Conservation (phyloP, 2,888 invertebrate species). For the Lochmaea capreae region DNA sequence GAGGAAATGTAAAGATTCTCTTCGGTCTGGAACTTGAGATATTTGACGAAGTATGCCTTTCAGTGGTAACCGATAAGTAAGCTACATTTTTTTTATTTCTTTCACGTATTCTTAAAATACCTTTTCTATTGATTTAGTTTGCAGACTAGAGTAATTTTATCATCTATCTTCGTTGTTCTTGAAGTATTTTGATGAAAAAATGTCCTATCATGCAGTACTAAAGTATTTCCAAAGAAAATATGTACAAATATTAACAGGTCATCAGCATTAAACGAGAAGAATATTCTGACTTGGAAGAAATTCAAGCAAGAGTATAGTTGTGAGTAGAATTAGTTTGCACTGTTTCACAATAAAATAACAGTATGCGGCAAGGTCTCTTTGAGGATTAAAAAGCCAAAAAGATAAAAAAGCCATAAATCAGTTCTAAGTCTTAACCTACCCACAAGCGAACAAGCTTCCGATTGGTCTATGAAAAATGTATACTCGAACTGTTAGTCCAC, state of each 20-base stretch:
- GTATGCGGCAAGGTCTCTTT: too few relatives aligned
- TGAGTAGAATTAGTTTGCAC: too few relatives aligned
- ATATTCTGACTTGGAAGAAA: too few relatives aligned
- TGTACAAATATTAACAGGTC: not conserved
- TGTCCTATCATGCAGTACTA: not conserved
- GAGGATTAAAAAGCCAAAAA: too few relatives aligned
- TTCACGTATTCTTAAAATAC: not conserved
- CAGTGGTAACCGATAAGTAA: not conserved
- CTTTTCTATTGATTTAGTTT: slow-evolving; percentile 2
- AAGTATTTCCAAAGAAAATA: not conserved
- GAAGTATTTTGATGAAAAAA: not conserved
- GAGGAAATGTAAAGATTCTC: not conserved
- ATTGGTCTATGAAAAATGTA: too few relatives aligned
- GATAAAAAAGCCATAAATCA: too few relatives aligned
- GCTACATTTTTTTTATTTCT: not conserved
- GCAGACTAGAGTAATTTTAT: not conserved
- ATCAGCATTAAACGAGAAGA: too few relatives aligned
- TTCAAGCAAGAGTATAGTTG: too few relatives aligned
- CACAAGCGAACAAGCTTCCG: too few relatives aligned
- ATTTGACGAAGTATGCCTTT: slow-evolving; percentile 3
- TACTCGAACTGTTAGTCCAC: too few relatives aligned
- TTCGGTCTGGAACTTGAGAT: slow-evolving; percentile 2
- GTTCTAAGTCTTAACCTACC: too few relatives aligned
- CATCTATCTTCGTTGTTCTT: not conserved
- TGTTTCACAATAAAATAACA: too few relatives aligned